Conservation (phyloP, 2,888 invertebrate genomes). For the Agrotis clavis region DNA sequence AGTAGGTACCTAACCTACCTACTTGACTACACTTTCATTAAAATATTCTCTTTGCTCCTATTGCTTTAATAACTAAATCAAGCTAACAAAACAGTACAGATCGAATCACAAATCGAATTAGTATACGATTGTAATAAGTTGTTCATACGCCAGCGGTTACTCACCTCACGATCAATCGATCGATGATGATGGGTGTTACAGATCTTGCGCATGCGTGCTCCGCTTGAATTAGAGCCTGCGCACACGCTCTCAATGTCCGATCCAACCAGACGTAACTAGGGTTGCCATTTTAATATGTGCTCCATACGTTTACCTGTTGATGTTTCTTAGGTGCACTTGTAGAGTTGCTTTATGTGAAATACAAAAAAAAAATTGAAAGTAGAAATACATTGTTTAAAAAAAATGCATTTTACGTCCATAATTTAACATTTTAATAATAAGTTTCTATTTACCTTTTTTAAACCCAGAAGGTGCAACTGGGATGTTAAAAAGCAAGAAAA, state of each 20-base stretch:
- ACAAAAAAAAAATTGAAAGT: neutral
- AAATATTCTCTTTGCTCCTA: constrained; percentile 3
- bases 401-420: neutral
- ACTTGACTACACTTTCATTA: neutral
- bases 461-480: too few relatives aligned
- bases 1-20: neutral
- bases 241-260: constrained; percentile 68
- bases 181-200: constrained; percentile 61
- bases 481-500: neutral
- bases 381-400: neutral
- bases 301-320: neutral
- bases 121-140: constrained; percentile 64
- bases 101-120: constrained; percentile 58
- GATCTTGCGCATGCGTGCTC: constrained; percentile 65
- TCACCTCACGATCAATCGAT: constrained; percentile 61
- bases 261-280: constrained; percentile 62
- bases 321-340: neutral
- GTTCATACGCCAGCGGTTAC: constrained; percentile 58
- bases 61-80: constrained; percentile 56
- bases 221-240: constrained; percentile 56
- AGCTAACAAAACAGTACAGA: constrained; percentile 43
- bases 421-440: neutral
- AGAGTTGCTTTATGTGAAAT: neutral
- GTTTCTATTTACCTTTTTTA: neutral
- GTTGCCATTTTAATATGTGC: neutral